Base-by-base conservation (phyloP, 2,888 invertebrate genomes). In the Melieria omissa region DNA sequence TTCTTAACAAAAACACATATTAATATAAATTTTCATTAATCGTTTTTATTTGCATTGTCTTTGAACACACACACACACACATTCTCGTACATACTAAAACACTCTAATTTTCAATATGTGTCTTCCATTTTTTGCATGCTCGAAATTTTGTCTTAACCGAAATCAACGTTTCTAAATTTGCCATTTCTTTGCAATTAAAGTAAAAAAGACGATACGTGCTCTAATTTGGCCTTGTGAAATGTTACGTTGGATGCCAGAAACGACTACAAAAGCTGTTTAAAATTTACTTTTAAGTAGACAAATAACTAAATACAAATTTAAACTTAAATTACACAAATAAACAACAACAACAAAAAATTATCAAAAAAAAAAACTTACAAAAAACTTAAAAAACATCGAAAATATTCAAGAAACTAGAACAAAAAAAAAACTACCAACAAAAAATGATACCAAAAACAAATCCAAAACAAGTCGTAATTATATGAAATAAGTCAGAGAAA, bases 161-260 rank as follows among this genome's bases (percentile, higher is more conserved):
- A 68, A 64, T 65, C 29, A 62, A 72, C 66, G 10, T 8, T 70
- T 70, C 70, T 65, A 65, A 73, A 14, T 57, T 63, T 71, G 60
- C 67, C 55, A 68, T 73, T 73, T 70, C 68, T 58, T 58, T 64
- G 68, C 73, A 57, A 74, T 74, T 79, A 65, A 77, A 87, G 87
- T 86, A 80, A 86, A 86, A 86, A 84, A 80, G 83, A 86, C 84
- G 84, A 83, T 86, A 78, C 83, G 85, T 83, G 85, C 86, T 84
- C 83, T 86, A 83, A 83, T 84, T 84, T 86, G 85, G 87, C 87
- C 86, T 85, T 86, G 86, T 84, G 84, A 83, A 85, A 83, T 86
- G 81, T 84, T 86, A 82, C 85, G 86, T 83, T 87, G 86, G 86
- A 86, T 86, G 84, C 86, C 87, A 86, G 85, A 86, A 84, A 83